Percentiles rank a stretch among this genome's conserved stretches.
These are phyloP conservation scores for Scopus umbretta DNA, from an alignment of 2,113 vertebrate genomes.

Conservation along the genomic window DNA sequence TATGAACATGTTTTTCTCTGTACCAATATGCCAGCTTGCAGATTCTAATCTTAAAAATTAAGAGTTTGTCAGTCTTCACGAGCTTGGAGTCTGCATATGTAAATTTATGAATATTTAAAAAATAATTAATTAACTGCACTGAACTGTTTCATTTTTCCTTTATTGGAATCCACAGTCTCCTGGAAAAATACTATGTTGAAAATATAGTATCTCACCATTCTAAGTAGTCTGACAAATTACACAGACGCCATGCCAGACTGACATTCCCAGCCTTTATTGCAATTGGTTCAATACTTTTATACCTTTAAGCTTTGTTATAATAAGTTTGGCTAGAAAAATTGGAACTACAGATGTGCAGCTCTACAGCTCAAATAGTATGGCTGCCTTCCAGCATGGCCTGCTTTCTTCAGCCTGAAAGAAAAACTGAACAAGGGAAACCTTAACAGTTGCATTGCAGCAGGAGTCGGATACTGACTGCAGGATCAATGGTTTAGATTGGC, in stretches of 20 bases:
- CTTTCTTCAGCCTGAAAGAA: background rate
- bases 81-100: background rate
- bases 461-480: background rate
- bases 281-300: background rate
- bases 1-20: background rate
- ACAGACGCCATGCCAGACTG: fast-evolving
- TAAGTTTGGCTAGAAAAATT: background rate
- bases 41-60: background rate
- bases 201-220: background rate
- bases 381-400: background rate
- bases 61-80: background rate
- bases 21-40: background rate
- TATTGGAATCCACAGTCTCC: background rate
- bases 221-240: background rate
- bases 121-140: background rate
- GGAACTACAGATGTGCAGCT: background rate
- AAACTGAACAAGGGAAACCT: background rate
- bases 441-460: background rate
- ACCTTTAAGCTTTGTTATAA: background rate
- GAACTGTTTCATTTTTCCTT: background rate
- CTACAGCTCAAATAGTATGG: background rate
- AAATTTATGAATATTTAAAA: background rate
- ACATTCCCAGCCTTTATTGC: background rate
- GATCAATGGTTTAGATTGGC: background rate
- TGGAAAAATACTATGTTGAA: background rate